phyloP scores from a whole-genome alignment of 2,797 vertebrate species.

The Parauchenoglanis punctatus region DNA sequence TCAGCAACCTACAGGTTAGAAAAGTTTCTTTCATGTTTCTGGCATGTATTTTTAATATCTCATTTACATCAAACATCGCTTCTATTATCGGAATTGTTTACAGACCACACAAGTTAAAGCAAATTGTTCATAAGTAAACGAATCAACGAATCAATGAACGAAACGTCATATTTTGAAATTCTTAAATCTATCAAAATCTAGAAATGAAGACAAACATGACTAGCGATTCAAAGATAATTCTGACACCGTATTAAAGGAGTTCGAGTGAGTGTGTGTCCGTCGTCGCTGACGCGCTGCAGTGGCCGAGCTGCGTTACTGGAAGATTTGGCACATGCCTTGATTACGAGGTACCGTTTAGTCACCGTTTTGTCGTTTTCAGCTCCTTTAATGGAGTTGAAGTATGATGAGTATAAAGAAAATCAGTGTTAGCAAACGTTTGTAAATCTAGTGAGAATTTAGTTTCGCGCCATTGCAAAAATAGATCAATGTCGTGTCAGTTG shows the following conservation, averaged over 20 bases:
- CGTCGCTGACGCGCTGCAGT: background rate
- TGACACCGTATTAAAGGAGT: too few species aligned
- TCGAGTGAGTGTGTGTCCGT: background rate
- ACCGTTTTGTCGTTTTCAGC: background rate
- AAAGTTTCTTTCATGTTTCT: too few species aligned
- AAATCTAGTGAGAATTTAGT: background rate
- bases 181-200: background rate
- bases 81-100: background rate
- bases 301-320: background rate
- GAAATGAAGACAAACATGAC: background rate
- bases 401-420: background rate
- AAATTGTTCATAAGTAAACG: too few species aligned
- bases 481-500: background rate
- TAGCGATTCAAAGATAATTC: background rate
- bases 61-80: too few species aligned
- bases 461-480: too few species aligned
- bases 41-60: background rate
- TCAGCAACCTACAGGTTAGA: constrained; percentile 85
- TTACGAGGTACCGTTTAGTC: background rate
- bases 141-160: too few species aligned
- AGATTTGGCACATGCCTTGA: background rate
- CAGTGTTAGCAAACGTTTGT: background rate
- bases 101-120: background rate
- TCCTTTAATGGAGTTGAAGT: background rate
- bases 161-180: background rate